These are phyloP conservation scores for Stictonetta naevosa DNA, from an alignment of 2,113 vertebrate species.

Conservation along the genomic window DNA sequence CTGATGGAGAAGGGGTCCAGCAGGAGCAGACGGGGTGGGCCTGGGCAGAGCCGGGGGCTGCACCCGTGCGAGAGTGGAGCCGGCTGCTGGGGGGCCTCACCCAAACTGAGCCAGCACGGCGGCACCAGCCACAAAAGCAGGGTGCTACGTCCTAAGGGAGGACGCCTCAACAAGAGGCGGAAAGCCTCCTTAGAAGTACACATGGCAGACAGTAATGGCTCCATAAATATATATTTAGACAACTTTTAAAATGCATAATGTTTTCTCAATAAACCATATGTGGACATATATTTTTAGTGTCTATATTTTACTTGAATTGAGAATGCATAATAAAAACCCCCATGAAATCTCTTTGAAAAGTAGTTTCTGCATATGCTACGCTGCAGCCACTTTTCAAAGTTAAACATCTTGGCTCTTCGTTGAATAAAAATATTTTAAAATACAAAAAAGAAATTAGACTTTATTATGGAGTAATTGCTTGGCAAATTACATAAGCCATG, in stretches of 20 bases:
- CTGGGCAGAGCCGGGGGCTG: neutral
- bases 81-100: neutral
- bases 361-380: slow-evolving; percentile 50
- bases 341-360: slow-evolving; percentile 52
- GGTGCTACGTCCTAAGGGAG: slow-evolving; percentile 13
- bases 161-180: neutral
- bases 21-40: neutral
- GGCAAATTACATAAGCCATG: slow-evolving; percentile 67
- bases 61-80: neutral
- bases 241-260: slow-evolving; percentile 70
- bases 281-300: slow-evolving; percentile 69
- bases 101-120: neutral
- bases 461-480: slow-evolving; percentile 70
- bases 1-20: neutral
- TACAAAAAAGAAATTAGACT: slow-evolving; percentile 69
- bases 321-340: slow-evolving; percentile 53
- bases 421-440: slow-evolving; percentile 70
- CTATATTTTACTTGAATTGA: slow-evolving; percentile 65
- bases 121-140: neutral
- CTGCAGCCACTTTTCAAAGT: slow-evolving; percentile 51
- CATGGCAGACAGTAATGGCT: slow-evolving; percentile 34
- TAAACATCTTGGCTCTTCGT: slow-evolving; percentile 42
- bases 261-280: slow-evolving; percentile 76
- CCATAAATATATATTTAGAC: slow-evolving; percentile 68
- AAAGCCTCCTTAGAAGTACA: slow-evolving; percentile 36